Evolutionary conservation across 1,140 invertebrate genomes (phyloP).

Genomic region (Diploscapter pachys): DNA sequence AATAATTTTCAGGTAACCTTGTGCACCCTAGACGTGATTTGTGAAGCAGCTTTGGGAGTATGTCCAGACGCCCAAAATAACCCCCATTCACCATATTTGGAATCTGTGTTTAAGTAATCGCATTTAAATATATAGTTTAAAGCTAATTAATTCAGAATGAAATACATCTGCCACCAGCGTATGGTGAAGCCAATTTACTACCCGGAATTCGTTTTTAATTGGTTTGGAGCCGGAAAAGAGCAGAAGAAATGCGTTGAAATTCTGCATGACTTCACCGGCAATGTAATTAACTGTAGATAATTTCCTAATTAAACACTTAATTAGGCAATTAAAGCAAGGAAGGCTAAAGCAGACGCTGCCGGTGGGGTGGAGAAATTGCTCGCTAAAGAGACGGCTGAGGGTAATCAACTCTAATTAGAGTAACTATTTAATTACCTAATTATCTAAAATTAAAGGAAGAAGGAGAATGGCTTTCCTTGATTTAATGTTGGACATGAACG

Average conservation of each 20-base stretch:
- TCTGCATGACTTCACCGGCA: constrained; percentile 81
- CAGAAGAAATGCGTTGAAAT: constrained; percentile 73
- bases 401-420: constrained; percentile 42
- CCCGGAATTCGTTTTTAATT: constrained; percentile 76
- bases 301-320: no score
- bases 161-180: constrained; percentile 65
- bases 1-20: constrained; percentile 65
- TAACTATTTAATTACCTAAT: no score
- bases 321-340: constrained; percentile 70
- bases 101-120: constrained; percentile 51
- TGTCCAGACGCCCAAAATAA: constrained; percentile 51
- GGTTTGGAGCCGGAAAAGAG: constrained; percentile 72
- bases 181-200: constrained; percentile 78
- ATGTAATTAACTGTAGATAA: constrained; percentile 54
- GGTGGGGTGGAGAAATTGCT: constrained; percentile 52
- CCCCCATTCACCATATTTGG: constrained; percentile 49
- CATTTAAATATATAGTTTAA: neutral
- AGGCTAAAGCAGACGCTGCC: constrained; percentile 67
- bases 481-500: constrained; percentile 78
- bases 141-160: constrained; percentile 58
- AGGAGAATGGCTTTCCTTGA: constrained; percentile 86
- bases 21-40: constrained; percentile 83
- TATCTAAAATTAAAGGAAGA: neutral
- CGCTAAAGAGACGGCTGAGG: constrained; percentile 43
- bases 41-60: constrained; percentile 62